These are phyloP conservation scores for Pangasius krempfi DNA, from an alignment of 2,797 vertebrate genomes.

Conservation along the genomic window DNA sequence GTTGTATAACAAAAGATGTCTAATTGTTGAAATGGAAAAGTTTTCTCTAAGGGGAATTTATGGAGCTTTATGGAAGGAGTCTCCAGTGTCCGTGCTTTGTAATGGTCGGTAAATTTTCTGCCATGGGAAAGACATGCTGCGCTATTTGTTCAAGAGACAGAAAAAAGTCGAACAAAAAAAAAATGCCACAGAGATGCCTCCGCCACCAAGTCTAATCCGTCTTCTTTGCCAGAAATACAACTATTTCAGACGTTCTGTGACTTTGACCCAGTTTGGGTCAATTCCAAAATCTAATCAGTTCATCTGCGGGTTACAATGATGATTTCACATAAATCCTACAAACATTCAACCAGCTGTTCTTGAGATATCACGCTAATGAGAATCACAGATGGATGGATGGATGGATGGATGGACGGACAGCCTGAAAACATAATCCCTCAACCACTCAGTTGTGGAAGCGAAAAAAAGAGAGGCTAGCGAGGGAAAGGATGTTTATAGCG, in stretches of 20 bases:
- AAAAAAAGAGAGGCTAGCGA: not conserved
- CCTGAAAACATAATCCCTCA: not conserved
- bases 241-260: not conserved
- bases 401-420: not conserved
- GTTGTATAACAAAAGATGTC: not conserved
- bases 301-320: not conserved
- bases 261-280: not conserved
- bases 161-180: not conserved
- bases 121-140: not conserved
- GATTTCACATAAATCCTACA: not conserved
- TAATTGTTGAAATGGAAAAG: not conserved
- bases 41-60: not conserved
- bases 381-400: not conserved
- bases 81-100: not conserved
- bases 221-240: not conserved
- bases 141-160: not conserved
- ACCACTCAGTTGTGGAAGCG: not conserved
- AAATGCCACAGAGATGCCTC: not conserved
- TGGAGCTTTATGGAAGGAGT: not conserved
- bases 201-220: not conserved
- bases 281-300: not conserved
- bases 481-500: not conserved
- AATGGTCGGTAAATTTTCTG: not conserved
- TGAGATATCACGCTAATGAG: not conserved
- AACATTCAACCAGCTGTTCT: not conserved